phyloP scores from a whole-genome alignment of 2,888 invertebrate species.

The Xestia c-nigrum region DNA sequence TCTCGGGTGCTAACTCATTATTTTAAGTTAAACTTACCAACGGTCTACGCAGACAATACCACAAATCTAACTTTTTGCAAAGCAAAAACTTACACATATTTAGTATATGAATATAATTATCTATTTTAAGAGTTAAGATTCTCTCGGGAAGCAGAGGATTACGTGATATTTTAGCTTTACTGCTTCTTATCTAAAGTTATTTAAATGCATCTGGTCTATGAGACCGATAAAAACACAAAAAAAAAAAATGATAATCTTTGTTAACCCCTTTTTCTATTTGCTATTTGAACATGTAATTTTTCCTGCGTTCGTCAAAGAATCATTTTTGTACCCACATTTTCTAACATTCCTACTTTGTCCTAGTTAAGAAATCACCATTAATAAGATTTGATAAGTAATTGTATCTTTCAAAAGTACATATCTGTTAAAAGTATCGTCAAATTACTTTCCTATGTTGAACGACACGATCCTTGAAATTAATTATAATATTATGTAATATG shows the following conservation, averaged over 20 bases:
- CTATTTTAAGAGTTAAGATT: conserved; percentile 80
- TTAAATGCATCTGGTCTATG: conserved; percentile 80
- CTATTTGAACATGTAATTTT: conserved; percentile 37
- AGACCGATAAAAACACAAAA: conserved; percentile 76
- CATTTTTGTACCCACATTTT: conserved; percentile 52
- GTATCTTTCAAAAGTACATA: conserved; percentile 86
- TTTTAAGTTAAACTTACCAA: conserved; percentile 69
- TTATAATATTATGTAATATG: conserved; percentile 68
- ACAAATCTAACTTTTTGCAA: conserved; percentile 82
- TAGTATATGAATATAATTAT: conserved; percentile 67
- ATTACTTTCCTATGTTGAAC: conserved; percentile 76
- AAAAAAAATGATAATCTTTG: conserved; percentile 59
- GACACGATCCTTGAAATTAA: conserved; percentile 68
- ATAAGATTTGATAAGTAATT: conserved; percentile 70
- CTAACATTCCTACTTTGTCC: conserved; percentile 50
- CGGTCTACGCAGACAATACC: conserved; percentile 85
- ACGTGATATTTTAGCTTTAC: conserved; percentile 90
- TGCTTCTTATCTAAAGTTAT: conserved; percentile 83
- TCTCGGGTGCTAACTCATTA: conserved; percentile 71
- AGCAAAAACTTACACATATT: conserved; percentile 80
- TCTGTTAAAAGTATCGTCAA: conserved; percentile 83
- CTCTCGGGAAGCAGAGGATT: conserved; percentile 83
- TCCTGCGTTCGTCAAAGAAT: conserved; percentile 36
- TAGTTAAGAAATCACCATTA: conserved; percentile 60
- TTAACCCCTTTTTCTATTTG: conserved; percentile 55